Conservation (phyloP, 2,888 invertebrate species). For the Oasisia sp. region DNA sequence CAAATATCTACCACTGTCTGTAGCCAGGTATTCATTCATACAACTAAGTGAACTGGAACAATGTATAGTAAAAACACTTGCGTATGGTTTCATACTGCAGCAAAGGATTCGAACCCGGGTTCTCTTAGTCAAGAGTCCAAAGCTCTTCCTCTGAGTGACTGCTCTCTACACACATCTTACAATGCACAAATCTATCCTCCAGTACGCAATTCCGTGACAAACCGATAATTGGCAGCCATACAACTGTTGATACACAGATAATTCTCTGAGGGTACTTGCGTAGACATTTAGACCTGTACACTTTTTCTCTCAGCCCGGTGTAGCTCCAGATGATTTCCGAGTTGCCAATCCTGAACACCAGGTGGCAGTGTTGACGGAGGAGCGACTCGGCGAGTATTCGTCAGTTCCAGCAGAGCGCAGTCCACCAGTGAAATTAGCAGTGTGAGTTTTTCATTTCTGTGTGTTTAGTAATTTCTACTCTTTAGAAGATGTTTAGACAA, state of each 20-base stretch:
- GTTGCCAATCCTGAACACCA: slow-evolving; percentile 71
- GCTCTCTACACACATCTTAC: no score
- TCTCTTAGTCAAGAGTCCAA: no score
- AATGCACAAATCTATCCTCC: not conserved
- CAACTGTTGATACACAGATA: not conserved
- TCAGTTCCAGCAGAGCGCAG: slow-evolving; percentile 72
- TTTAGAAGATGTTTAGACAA: not conserved
- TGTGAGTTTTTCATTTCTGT: slow-evolving; percentile 55
- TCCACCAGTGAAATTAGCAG: slow-evolving; percentile 75
- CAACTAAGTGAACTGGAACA: no score
- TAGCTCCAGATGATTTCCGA: slow-evolving; percentile 75
- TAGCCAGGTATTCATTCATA: no score
- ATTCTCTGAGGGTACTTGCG: slow-evolving; percentile 26
- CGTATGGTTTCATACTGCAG: no score
- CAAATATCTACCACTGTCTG: no score
- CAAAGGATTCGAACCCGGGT: no score
- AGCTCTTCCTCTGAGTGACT: no score
- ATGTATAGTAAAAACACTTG: no score
- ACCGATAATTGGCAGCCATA: not conserved
- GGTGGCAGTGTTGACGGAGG: slow-evolving; percentile 70
- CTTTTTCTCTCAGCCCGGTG: slow-evolving; percentile 21
- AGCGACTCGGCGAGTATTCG: slow-evolving; percentile 55
- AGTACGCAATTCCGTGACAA: not conserved
- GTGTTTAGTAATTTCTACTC: not conserved
- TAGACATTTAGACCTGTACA: not conserved